Base-by-base conservation (phyloP, 2,113 vertebrate genomes). In the Peromyscus maniculatus region DNA sequence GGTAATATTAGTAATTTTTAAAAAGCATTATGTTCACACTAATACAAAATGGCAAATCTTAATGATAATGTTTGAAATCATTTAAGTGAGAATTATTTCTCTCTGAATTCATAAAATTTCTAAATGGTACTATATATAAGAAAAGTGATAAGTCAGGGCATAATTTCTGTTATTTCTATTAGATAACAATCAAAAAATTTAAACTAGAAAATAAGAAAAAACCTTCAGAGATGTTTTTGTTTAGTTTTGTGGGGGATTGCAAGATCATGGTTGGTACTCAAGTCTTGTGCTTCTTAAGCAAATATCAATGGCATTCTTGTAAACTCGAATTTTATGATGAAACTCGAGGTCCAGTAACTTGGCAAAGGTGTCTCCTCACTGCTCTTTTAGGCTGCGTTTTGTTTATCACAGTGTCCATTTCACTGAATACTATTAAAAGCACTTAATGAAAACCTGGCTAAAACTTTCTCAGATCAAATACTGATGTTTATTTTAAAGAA, bases 241-340 rank as follows among this genome's bases (percentile, higher is more conserved):
- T 31, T 28, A 64, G 13, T 43, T 43, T 64, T 16, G 7, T 31
- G 24, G 13, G 15, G 57, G 2, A 31, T 31, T 86, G 21, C 62
- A 49, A 59, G 8, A 55, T 28, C 19, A 72, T 21, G 4, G 22
- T 77, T 93, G 39, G 12, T 31, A 26, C 26, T 90, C 19, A 10
- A 72, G 33, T 75, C 26, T 10, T 62, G 19, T 16, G 24, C 22
- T 83, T 90, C 26, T 83, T 92, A 80, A 79, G n/a, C 1, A 9
- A n/a, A 24, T 13, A 11, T 84, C 62, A 22, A 24, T 84, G 67
- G 19, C 24, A 5, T 39, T 89, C 19, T 71, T 82, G 26, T 31
- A 84, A 3, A 3, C 8, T 66, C 82, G 64, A 43, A 31, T 95
- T 97, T 98, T 74, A 95, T 57, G 62, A 10, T 96, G 5, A 80